These are phyloP conservation scores for Sander vitreus DNA, from an alignment of 2,113 vertebrate genomes.

Conservation along the genomic window DNA sequence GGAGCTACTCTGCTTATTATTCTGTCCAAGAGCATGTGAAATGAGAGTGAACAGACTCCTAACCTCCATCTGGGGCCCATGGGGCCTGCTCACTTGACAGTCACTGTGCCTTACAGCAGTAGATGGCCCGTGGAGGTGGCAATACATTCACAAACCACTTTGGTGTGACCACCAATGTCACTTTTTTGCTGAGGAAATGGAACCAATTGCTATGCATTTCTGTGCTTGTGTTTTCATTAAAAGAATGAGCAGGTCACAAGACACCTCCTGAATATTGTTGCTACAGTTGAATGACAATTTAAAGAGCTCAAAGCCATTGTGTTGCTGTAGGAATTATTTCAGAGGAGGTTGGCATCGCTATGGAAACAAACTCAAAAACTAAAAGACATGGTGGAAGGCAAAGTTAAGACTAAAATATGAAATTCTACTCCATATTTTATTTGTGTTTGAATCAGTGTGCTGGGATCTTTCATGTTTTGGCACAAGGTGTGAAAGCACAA, in stretches of 20 bases:
- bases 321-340: conserved; percentile 12
- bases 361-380: background rate
- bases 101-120: conserved; percentile 40
- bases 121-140: conserved; percentile 38
- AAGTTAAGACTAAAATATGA: background rate
- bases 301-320: conserved; percentile 17
- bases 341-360: background rate
- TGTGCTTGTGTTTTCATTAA: conserved; percentile 50
- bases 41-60: conserved; percentile 55
- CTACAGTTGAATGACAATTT: conserved; percentile 41
- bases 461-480: conserved; percentile 7
- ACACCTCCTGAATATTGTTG: conserved; percentile 30
- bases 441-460: background rate
- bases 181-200: conserved; percentile 33
- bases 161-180: conserved; percentile 56
- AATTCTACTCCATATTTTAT: background rate
- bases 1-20: conserved; percentile 37
- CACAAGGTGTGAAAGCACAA: background rate
- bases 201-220: conserved; percentile 22
- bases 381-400: conserved; percentile 7
- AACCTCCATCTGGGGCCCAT: conserved; percentile 39
- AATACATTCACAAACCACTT: conserved; percentile 53
- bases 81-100: conserved; percentile 31
- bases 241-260: conserved; percentile 41
- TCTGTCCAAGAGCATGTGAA: conserved; percentile 49